Percentiles rank a stretch among this genome's conserved stretches.
phyloP scores from a whole-genome alignment of 2,113 vertebrate species.

The Ochotona curzoniae region DNA sequence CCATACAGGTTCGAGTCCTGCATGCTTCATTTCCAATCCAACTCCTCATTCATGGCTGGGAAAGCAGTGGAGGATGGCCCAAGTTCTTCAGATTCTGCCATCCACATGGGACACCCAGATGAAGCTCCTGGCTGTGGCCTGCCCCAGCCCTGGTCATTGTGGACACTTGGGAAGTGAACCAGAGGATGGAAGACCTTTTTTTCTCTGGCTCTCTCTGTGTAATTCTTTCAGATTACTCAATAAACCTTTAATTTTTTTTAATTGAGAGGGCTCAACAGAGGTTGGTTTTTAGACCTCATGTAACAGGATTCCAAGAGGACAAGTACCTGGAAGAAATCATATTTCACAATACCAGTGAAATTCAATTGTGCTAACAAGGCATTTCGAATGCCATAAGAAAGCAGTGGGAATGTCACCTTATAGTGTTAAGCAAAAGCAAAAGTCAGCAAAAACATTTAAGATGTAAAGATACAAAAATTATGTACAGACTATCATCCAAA shows the following conservation, averaged over 20 bases:
- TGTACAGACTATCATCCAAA: background rate
- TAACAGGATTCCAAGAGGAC: background rate
- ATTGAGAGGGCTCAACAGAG: background rate
- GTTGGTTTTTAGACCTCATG: background rate
- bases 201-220: no score
- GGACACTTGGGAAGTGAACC: no score
- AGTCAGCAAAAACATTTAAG: background rate
- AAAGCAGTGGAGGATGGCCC: no score
- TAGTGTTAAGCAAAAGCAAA: background rate
- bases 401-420: background rate
- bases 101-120: no score
- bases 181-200: no score
- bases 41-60: no score
- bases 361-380: background rate
- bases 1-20: no score
- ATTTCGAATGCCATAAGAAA: background rate
- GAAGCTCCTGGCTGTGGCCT: no score
- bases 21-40: no score
- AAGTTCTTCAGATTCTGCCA: no score
- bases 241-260: background rate
- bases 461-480: background rate
- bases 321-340: background rate
- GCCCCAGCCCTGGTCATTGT: no score
- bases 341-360: background rate
- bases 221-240: no score